These are phyloP conservation scores for Urocynchramus pylzowi DNA, from an alignment of 2,113 vertebrate genomes.

Conservation along the genomic window DNA sequence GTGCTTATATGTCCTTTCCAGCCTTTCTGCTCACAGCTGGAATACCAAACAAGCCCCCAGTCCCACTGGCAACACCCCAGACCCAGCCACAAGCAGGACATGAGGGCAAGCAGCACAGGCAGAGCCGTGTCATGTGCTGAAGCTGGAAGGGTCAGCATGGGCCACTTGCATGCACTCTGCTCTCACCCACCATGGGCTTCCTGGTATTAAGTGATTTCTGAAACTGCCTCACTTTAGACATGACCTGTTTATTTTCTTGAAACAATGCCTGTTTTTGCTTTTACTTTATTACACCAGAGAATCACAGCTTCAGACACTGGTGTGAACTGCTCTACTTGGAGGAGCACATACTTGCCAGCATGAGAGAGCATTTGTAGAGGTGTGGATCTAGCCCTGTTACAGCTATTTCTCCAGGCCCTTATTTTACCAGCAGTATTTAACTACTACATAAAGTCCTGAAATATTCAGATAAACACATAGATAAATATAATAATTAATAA, in stretches of 20 bases:
- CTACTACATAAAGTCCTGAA: neutral
- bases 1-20: neutral
- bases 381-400: neutral
- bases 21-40: neutral
- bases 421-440: neutral
- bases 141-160: neutral
- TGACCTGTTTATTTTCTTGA: neutral
- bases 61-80: neutral
- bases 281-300: neutral
- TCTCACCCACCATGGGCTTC: neutral
- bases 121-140: rapidly evolving
- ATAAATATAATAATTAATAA: neutral
- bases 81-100: neutral
- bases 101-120: rapidly evolving
- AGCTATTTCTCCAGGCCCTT: neutral
- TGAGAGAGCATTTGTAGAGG: neutral
- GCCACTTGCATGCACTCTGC: neutral
- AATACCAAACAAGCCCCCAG: neutral
- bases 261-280: neutral
- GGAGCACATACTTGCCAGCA: neutral
- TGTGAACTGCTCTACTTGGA: neutral
- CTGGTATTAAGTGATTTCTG: neutral
- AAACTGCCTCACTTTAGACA: neutral
- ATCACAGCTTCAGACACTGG: neutral
- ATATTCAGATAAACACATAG: neutral